Percentiles rank a stretch among this genome's conserved stretches.
phyloP scores from a whole-genome alignment of 2,797 vertebrate genomes.

The Eutrigla gurnardus region DNA sequence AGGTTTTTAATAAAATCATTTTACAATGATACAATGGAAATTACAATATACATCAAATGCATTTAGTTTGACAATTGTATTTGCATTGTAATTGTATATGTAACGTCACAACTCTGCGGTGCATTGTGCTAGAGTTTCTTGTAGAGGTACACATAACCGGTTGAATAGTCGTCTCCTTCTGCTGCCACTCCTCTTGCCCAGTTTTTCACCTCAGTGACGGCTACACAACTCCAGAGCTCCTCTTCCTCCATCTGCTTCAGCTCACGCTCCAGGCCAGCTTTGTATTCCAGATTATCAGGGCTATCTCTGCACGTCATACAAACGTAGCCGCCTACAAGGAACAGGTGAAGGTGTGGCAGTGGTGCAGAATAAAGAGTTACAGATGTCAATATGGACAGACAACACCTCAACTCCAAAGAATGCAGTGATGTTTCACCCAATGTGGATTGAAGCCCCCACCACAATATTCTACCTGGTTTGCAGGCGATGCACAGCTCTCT shows the following conservation, averaged over 20 bases:
- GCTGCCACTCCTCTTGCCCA: not conserved
- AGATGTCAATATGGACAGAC: not conserved
- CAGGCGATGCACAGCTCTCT: not conserved
- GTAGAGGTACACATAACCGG: not conserved
- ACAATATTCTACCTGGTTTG: not conserved
- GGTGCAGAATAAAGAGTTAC: not conserved
- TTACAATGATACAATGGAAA: not conserved
- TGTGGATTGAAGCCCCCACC: not conserved
- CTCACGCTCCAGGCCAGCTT: not conserved
- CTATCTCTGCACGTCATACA: not conserved
- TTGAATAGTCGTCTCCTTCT: not conserved
- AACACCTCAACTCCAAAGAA: not conserved
- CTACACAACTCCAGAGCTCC: not conserved
- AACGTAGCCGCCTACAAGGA: not conserved
- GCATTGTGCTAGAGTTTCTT: not conserved
- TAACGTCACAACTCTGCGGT: not conserved
- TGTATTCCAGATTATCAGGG: not conserved
- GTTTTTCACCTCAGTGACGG: not conserved
- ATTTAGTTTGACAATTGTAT: not conserved
- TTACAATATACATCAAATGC: not conserved
- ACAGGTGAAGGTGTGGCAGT: not conserved
- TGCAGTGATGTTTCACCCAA: not conserved
- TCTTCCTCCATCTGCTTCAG: not conserved
- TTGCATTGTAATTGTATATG: not conserved
- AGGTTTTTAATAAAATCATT: not conserved